Base-by-base conservation (phyloP, 2,888 invertebrate genomes). In the Papilio gigon region DNA sequence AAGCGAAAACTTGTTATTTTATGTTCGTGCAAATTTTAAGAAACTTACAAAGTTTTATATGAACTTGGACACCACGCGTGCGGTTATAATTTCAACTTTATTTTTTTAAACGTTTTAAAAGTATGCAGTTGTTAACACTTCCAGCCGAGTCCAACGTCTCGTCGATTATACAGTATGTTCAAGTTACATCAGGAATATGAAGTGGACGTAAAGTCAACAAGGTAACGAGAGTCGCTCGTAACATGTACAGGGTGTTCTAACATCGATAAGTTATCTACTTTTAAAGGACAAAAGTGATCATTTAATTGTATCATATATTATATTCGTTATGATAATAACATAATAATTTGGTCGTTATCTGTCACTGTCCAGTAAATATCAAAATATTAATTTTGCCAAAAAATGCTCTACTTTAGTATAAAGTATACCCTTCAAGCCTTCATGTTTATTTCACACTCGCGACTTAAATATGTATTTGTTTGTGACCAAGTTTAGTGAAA, bases 161-260 rank as follows among this genome's bases (percentile, higher is more conserved):
- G 25, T 44, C 62, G 67, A 75, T 80, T 80, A 82, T 73, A 75
- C 73, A 67, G 71, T 70, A 66, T 44, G 25, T 33, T 68, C 58
- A 47, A 64, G 22, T 27, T 35, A 30, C 11, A 47, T 37, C 59
- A 63, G 64, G 25, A 68, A 63, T 59, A 68, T 71, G 67, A 63
- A 73, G 69, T 73, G 73, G 73, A 67, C 69, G 69, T 77, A 80
- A 81, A 84, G 80, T 85, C 81, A 84, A 84, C 83, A 83, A 78
- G 78, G 74, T 85, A 84, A 85, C 84, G 83, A 85, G 81, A 69
- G 61, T 1, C 56, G 25, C 47, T 47, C 14, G 65, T 58, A 44
- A 64, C 40, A 14, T 59, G 65, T 71, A 75, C 69, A 74, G 73
- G 53, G 0, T 73, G 76, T 25, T 65, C 42, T 12, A 53, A 68